Evolutionary conservation across 2,888 invertebrate species (phyloP), one percentile per base, ranked within the genome.

Genomic region (Branchellion lobata): DNA sequence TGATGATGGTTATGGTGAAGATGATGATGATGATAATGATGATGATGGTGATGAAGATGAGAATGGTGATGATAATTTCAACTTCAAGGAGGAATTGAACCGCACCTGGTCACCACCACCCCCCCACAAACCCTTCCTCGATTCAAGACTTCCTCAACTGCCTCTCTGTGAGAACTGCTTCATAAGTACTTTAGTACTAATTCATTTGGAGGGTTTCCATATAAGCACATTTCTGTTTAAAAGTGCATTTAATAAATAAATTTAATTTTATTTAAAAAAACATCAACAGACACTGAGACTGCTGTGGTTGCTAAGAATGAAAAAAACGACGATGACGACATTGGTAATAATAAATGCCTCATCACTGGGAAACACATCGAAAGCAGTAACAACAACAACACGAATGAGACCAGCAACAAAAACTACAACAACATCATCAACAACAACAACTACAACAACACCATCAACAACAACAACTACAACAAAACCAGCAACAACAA

Each of bases 11-110:
- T 5, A 40, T 5, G 8, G 14, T 40, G 40, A 14, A 14, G 14
- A 14, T 40, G 40, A 40, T 14, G 40, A 40, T 40, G 40, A 5
- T 14, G 40, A 40, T 92, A 69, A 27, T 69, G 36, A 27, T 21
- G 27, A 71, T 61, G 33, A 40, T 33, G 31, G 3, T 14, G 34
- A 31, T 29, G 14, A 31, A 18, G 34, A 34, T 27, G 14, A 69
- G 40, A 14, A 40, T 40, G 40, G 14, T 8, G 40, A 40, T 40
- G 40, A 40, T 40, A 40, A 40, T 40, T 8, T 40, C 5, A 40
- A 40, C 5, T 8, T 14, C 2, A 8, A 57, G 61, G 61, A 57
- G 61, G 61, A 57, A n/a, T 57, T 57, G 24, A 57, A 57, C 61
- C 61, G 61, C 61, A n/a, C n/a, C 21, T 57, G 8, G 14, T 57